Evolutionary conservation across 2,113 vertebrate genomes (phyloP).

Genomic region (Clarias batrachus): DNA sequence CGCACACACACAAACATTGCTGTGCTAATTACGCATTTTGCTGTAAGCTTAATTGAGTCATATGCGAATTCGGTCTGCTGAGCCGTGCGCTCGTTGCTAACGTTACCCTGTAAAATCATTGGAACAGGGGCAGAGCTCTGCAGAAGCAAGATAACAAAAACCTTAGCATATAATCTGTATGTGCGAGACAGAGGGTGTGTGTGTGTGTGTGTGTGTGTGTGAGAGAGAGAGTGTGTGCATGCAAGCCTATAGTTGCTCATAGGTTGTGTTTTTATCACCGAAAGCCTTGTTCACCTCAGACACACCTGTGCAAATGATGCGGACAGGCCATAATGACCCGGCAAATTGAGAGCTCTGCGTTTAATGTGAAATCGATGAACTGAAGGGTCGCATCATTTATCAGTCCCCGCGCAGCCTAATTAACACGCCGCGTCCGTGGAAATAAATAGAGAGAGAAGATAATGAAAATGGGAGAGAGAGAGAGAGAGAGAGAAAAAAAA

Average conservation of each 20-base stretch:
- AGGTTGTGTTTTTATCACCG: conserved; percentile 21
- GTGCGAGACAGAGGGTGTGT: too few relatives aligned
- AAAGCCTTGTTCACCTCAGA: conserved; percentile 26
- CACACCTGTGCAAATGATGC: conserved; percentile 44
- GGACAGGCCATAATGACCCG: conserved; percentile 47
- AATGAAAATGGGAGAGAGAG: conserved; percentile 39
- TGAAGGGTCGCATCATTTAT: conserved; percentile 55
- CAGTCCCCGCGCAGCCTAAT: conserved; percentile 60
- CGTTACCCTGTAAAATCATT: conserved; percentile 51
- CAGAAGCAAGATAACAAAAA: conserved; percentile 3
- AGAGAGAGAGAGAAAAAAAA: background rate
- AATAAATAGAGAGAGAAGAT: conserved; percentile 52
- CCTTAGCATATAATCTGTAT: background rate
- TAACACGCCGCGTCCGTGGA: conserved; percentile 61
- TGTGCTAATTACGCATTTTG: conserved; percentile 73
- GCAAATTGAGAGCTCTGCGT: conserved; percentile 49
- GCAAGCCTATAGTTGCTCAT: background rate
- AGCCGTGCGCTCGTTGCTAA: conserved; percentile 59
- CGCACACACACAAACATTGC: conserved; percentile 51
- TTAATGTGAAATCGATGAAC: conserved; percentile 68
- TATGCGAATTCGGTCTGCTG: conserved; percentile 68
- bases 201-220: background rate
- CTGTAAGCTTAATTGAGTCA: conserved; percentile 70
- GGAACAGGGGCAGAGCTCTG: conserved; percentile 21
- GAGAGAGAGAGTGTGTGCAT: background rate